These are phyloP conservation scores for Chaunax sp. DNA, from an alignment of 2,797 vertebrate species.

Conservation along the genomic window DNA sequence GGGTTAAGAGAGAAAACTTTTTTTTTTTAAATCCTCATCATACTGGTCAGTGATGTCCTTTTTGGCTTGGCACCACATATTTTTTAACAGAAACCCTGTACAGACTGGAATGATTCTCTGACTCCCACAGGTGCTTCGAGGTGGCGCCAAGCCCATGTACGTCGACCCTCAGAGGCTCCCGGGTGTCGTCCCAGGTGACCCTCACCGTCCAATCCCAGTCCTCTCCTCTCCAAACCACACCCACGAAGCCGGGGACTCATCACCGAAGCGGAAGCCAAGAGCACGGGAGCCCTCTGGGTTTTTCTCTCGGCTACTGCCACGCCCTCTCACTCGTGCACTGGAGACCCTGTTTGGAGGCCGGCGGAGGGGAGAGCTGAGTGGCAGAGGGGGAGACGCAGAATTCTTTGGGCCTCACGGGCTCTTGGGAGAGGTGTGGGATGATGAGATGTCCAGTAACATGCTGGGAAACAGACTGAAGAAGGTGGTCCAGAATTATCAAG, in stretches of 20 bases:
- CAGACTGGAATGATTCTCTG: background rate
- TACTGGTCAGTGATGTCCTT: no score
- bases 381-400: constrained; percentile 52
- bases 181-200: constrained; percentile 81
- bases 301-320: constrained; percentile 73
- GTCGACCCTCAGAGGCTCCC: constrained; percentile 83
- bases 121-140: constrained; percentile 73
- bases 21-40: no score
- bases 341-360: constrained; percentile 76
- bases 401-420: constrained; percentile 76
- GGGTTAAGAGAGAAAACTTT: no score
- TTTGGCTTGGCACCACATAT: no score
- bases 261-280: constrained; percentile 38
- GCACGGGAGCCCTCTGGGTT: constrained; percentile 62
- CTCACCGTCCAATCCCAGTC: constrained; percentile 81
- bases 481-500: constrained; percentile 86
- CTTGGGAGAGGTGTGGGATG: constrained; percentile 82
- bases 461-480: constrained; percentile 81
- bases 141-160: constrained; percentile 78
- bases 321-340: constrained; percentile 74
- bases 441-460: constrained; percentile 85
- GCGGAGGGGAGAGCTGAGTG: constrained; percentile 64
- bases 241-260: constrained; percentile 35
- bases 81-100: no score
- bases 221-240: constrained; percentile 78